Percentiles rank a stretch among this genome's conserved stretches.
Conservation (phyloP, 2,113 vertebrate genomes). For the Vireo altiloquus region DNA sequence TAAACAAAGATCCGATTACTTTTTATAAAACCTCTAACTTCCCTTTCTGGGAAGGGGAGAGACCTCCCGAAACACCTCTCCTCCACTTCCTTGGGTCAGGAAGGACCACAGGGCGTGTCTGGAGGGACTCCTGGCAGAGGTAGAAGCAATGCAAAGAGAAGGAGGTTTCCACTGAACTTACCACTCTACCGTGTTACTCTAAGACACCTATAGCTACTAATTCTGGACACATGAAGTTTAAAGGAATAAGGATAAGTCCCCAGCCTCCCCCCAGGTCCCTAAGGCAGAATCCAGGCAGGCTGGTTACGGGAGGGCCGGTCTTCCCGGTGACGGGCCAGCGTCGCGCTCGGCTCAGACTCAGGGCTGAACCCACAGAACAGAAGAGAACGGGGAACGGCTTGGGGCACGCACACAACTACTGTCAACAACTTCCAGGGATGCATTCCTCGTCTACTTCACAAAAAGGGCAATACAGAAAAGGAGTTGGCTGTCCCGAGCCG, state of each 20-base stretch:
- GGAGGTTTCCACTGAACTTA: slow-evolving; percentile 56
- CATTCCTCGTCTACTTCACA: not conserved
- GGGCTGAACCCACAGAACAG: slow-evolving; percentile 26
- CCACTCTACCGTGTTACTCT: slow-evolving; percentile 50
- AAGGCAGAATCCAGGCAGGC: slow-evolving; percentile 58
- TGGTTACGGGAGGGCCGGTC: slow-evolving; percentile 3
- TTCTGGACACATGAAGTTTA: slow-evolving; percentile 54
- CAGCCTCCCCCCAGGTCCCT: slow-evolving; percentile 30
- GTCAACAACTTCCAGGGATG: slow-evolving; percentile 41
- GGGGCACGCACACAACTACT: slow-evolving; percentile 52
- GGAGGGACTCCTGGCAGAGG: slow-evolving; percentile 53
- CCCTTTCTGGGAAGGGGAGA: not conserved
- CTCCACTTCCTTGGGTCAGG: not conserved
- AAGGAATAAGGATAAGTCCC: slow-evolving; percentile 49
- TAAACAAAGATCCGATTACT: slow-evolving; percentile 11
- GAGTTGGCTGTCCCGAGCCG: not conserved
- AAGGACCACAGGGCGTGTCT: not conserved
- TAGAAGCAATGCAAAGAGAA: slow-evolving; percentile 64
- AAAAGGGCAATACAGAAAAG: slow-evolving; percentile 33
- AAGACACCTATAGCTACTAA: slow-evolving; percentile 65
- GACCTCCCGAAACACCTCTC: not conserved
- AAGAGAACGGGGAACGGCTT: not conserved
- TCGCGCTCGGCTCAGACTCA: not conserved
- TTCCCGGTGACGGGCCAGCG: not conserved
- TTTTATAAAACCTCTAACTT: not conserved